Conservation (phyloP, 2,113 vertebrate genomes). For the Sinosuthora webbiana region DNA sequence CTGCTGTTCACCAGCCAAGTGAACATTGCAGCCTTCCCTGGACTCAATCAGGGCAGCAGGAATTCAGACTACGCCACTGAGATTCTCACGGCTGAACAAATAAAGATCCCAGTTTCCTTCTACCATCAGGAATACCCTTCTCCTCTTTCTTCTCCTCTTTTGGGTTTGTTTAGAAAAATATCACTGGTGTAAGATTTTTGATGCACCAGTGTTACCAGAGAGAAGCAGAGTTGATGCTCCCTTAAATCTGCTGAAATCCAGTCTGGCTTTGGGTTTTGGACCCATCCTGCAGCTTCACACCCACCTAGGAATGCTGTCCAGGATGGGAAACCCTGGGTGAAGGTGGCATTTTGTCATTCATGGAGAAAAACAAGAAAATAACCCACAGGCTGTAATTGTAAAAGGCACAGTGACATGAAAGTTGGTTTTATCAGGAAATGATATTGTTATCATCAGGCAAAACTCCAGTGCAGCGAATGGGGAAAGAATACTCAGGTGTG, state of each 20-base stretch:
- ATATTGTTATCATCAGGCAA: neutral
- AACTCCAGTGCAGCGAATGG: neutral
- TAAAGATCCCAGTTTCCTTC: neutral
- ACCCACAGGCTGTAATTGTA: fast-evolving
- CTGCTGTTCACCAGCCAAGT: neutral
- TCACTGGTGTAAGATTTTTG: fast-evolving
- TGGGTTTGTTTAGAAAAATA: neutral
- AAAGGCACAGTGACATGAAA: neutral
- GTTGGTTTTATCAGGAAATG: neutral
- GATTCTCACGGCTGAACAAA: neutral
- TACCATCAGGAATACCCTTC: neutral
- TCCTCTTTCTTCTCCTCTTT: neutral
- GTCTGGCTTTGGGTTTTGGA: neutral
- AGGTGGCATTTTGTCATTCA: neutral
- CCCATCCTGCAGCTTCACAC: neutral
- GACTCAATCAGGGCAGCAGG: neutral
- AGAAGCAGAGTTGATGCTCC: neutral
- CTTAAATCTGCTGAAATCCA: neutral
- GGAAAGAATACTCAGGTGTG: neutral
- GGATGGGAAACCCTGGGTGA: neutral
- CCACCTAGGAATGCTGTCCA: neutral
- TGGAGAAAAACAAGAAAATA: neutral
- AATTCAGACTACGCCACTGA: neutral
- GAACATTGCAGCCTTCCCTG: neutral
- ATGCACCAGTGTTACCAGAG: fast-evolving